phyloP scores from a whole-genome alignment of 2,797 vertebrate genomes.

The Neosilurus mollespiculum region DNA sequence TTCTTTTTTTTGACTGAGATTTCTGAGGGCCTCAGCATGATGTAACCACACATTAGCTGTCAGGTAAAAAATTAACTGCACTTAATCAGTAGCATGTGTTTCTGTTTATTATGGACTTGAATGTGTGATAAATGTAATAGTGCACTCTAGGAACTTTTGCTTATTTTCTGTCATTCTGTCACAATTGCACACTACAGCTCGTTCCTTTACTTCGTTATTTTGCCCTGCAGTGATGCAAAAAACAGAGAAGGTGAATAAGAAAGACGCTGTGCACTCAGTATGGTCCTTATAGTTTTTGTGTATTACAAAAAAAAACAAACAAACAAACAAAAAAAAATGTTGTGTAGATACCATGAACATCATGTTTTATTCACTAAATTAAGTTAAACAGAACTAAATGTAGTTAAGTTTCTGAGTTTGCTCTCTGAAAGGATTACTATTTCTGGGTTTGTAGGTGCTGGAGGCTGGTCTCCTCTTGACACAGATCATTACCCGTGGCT shows the following conservation, averaged over 20 bases:
- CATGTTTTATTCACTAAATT: neutral
- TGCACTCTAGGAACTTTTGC: no score
- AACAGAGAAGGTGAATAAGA: neutral
- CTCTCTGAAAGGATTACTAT: neutral
- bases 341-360: neutral
- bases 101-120: no score
- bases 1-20: no score
- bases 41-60: no score
- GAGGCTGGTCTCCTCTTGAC: conserved; percentile 94
- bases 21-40: no score
- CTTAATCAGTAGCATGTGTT: no score
- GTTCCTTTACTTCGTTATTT: neutral
- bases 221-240: neutral
- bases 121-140: no score
- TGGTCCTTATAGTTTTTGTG: neutral
- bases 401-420: neutral
- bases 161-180: no score
- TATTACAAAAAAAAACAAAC: neutral
- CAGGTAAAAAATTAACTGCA: no score
- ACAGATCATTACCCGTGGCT: conserved; percentile 97
- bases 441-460: conserved; percentile 77
- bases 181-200: neutral
- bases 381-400: no score
- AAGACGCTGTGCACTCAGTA: no score
- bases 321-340: no score